These are phyloP conservation scores for Melanophora roralis DNA, from an alignment of 2,888 invertebrate genomes.

Conservation along the genomic window DNA sequence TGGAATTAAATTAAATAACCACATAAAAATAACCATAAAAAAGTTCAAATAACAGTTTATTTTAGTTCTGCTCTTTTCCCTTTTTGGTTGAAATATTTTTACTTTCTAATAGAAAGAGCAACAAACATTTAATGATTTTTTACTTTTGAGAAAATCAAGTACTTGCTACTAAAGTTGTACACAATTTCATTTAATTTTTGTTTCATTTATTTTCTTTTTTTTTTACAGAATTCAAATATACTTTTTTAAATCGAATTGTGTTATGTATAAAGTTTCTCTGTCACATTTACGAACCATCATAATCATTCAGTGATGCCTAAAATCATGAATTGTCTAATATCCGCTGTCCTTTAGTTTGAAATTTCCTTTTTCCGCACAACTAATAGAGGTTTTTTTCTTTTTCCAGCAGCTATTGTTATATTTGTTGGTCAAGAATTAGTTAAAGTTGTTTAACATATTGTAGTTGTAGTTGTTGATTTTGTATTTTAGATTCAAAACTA, in stretches of 20 bases:
- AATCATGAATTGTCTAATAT: conserved; percentile 42
- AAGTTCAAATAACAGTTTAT: conserved; percentile 18
- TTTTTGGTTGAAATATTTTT: background rate
- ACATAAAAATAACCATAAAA: conserved; percentile 40
- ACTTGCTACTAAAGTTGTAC: background rate
- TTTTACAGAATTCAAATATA: background rate
- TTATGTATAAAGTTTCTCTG: background rate
- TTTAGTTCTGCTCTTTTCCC: background rate
- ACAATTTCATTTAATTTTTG: background rate
- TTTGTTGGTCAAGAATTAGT: conserved; percentile 23
- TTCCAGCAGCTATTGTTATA: conserved; percentile 19
- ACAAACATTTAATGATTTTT: background rate
- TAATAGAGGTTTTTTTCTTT: conserved; percentile 21
- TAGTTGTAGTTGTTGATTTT: background rate
- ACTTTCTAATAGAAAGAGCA: background rate
- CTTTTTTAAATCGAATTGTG: background rate
- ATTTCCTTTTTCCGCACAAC: conserved; percentile 47
- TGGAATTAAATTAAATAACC: conserved; percentile 17
- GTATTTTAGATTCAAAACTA: conserved; percentile 21
- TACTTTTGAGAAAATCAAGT: background rate
- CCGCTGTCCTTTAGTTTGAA: conserved; percentile 36
- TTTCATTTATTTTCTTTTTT: background rate
- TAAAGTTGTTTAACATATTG: background rate
- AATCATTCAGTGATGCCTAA: background rate
- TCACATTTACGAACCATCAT: background rate